Base-by-base conservation (phyloP, 2,113 vertebrate genomes). In the Prolemur simus region DNA sequence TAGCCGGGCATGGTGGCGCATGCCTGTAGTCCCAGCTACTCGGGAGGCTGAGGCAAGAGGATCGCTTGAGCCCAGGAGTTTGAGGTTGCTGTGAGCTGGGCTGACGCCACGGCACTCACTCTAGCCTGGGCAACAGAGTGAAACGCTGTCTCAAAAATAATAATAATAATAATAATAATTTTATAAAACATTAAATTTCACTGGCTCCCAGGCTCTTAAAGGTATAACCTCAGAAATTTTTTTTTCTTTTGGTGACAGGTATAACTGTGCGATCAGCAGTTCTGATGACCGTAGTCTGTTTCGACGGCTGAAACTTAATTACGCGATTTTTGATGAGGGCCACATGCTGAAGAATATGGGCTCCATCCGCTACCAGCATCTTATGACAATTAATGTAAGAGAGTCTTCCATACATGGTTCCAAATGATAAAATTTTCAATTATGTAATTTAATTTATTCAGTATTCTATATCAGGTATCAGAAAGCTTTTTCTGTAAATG, bases 281-380 rank as follows among this genome's bases (percentile, higher is more conserved):
- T 98, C 99, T 8, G 98, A 98, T 17, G 99, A 99, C 96, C 99
- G 99, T 34, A 98, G 99, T 89, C 98, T 99, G 12, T 99, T 99
- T 97, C 99, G 99, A 27, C 99, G 98, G 42, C 96, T 99, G 85
- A 99, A 96, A 73, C 98, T 99, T 89, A 98, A 99, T 96, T 99
- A 99, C 64, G 99, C 99, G 3, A 98, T 99, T 92, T 99, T 99
- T 96, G 99, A 99, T 97, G 99, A 99, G 98, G 99, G 99, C 66
- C 99, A 99, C 94, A 99, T 99, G 99, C 98, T 99, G 94, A 99
- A 99, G 98, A 99, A 99, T 96, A 99, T 99, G 99, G 99, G 99
- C 97, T 98, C 99, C 3, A 93, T 99, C 69, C 99, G 99, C 92
- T 99, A 99, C 97, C 99, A 99, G 97, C 99, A 99, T 96, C 99